Evolutionary conservation across 1,140 invertebrate species (phyloP).

Genomic region (Reticulitermes speratus): DNA sequence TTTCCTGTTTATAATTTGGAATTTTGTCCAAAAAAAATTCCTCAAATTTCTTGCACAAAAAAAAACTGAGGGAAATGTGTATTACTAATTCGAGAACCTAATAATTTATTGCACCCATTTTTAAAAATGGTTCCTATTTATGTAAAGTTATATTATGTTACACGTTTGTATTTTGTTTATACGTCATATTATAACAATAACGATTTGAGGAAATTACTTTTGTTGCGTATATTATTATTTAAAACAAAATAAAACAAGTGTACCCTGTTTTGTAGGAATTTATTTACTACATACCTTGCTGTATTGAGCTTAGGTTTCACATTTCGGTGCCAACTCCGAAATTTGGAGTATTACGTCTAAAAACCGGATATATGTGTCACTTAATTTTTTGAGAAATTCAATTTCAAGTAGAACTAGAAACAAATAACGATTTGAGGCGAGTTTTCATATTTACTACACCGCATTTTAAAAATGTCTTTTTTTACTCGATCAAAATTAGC

Average conservation of each 20-base stretch:
- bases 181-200: neutral
- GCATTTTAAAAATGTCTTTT: too few species aligned
- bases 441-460: neutral
- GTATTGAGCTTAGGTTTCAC: neutral
- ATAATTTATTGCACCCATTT: conserved; percentile 8
- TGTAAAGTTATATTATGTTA: neutral
- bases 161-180: neutral
- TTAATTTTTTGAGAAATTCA: neutral
- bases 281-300: neutral
- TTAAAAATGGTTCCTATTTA: conserved; percentile 18
- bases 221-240: neutral
- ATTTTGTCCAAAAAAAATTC: neutral
- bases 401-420: neutral
- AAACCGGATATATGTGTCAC: neutral
- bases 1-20: neutral
- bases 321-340: neutral
- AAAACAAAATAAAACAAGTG: neutral
- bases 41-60: too few species aligned
- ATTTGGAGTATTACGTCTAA: neutral
- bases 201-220: neutral
- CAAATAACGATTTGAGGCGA: neutral
- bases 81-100: neutral
- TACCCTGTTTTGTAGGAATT: neutral
- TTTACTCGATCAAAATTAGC: too few species aligned
- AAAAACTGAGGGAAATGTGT: too few species aligned